Evolutionary conservation across 2,797 vertebrate genomes (phyloP), one percentile per base, ranked within the genome.

Genomic region (Danio choprae): DNA sequence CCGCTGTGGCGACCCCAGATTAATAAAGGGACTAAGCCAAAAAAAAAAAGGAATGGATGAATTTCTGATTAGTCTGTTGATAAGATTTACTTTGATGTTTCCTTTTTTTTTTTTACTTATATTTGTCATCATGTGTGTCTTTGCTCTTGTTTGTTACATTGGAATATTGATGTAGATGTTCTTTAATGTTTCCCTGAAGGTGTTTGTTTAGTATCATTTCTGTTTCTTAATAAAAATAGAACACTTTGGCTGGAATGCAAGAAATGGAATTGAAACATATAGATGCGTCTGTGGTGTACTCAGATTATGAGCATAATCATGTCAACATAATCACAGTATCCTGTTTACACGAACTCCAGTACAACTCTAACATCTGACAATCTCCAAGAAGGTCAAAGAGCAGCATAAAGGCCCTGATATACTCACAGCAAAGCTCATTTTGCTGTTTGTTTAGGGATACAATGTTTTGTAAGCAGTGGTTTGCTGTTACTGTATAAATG

Each of bases 311-410:
- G n/a, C n/a, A n/a, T n/a, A n/a, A n/a, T n/a, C n/a, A n/a, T n/a
- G n/a, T n/a, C 20, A 64, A 20, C 62, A 20, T 64, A 20, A 44
- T 36, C 13, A 59, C 22, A 59, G 6, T 59, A 59, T 59, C 22
- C 56, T 59, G 56, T 59, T 59, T 59, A 59, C 56, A 15, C 36
- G 12, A 59, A 22, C 13, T 20, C 62, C 62, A 63, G 9, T 63
- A 43, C 60, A 63, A 10, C 40, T 43, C 10, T 64, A 43, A 36
- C 22, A 36, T 59, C 12, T 59, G 22, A 58, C 12, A 58, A 15
- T 56, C 56, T 29, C 12, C 56, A 29, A 58, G 29, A 29, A 58
- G 20, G n/a, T n/a, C n/a, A n/a, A n/a, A n/a, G 55, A n/a, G n/a
- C 56, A 29, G n/a, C 55, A 58, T 29, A 13, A 58, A 59, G 22